Percentiles rank a stretch among this genome's conserved stretches.
phyloP scores from a whole-genome alignment of 1,140 invertebrate genomes.

The Mya arenaria region DNA sequence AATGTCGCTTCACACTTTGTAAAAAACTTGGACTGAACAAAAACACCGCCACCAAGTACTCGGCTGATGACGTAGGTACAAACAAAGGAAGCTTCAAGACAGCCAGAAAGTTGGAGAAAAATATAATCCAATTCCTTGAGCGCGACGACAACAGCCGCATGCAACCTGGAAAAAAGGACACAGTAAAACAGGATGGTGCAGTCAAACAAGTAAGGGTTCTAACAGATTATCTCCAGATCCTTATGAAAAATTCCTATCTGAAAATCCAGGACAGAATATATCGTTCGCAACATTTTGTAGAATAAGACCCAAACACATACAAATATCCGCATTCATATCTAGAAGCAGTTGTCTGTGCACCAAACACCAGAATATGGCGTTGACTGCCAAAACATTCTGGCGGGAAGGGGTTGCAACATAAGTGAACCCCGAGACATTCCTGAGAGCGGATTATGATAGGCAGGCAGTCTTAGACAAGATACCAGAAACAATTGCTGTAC shows the following conservation, averaged over 20 bases:
- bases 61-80: not conserved
- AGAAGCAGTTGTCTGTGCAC: conserved; percentile 27
- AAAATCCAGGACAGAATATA: not conserved
- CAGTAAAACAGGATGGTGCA: not conserved
- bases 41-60: not conserved
- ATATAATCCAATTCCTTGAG: not conserved
- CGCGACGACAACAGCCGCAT: conserved; percentile 1
- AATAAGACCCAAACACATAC: conserved; percentile 7
- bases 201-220: not conserved
- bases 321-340: conserved; percentile 9
- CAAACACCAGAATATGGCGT: conserved; percentile 35
- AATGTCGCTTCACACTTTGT: not conserved
- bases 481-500: not conserved
- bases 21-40: conserved; percentile 1
- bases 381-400: not conserved
- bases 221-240: not conserved
- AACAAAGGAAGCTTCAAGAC: not conserved
- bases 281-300: conserved; percentile 31
- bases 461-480: not conserved
- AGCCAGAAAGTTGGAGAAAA: not conserved
- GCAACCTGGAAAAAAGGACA: not conserved
- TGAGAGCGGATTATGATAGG: not conserved
- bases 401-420: not conserved
- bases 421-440: not conserved
- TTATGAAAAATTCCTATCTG: not conserved